Evolutionary conservation across 2,797 vertebrate species (phyloP).

Genomic region (Hippoglossus hippoglossus): DNA sequence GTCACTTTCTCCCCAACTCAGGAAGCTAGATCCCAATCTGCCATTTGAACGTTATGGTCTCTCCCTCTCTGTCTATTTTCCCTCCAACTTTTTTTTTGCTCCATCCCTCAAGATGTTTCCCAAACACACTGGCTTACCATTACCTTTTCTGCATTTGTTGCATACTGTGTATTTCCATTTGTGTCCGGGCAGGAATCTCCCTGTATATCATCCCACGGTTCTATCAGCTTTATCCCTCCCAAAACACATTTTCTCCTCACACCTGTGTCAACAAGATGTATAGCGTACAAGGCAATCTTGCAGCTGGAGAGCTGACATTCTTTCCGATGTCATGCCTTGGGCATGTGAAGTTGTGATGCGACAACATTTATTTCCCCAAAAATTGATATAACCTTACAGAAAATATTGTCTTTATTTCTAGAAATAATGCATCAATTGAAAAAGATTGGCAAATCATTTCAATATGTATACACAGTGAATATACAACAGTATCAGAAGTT

Average conservation of each 20-base stretch:
- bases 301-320: conserved; percentile 40
- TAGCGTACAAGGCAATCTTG: conserved; percentile 43
- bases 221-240: conserved; percentile 61
- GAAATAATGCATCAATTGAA: not conserved
- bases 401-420: not conserved
- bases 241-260: conserved; percentile 52
- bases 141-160: conserved; percentile 53
- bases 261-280: conserved; percentile 54
- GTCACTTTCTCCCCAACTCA: conserved; percentile 84
- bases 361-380: conserved; percentile 23
- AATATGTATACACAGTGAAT: not conserved
- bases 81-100: conserved; percentile 8
- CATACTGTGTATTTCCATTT: conserved; percentile 59
- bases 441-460: not conserved
- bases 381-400: conserved; percentile 17
- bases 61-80: conserved; percentile 72
- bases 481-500: not conserved
- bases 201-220: conserved; percentile 56
- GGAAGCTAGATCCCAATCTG: conserved; percentile 84
- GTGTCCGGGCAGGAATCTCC: conserved; percentile 49
- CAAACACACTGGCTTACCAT: conserved; percentile 41
- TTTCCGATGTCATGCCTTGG: conserved; percentile 20
- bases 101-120: conserved; percentile 55
- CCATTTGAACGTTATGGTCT: conserved; percentile 80
- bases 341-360: conserved; percentile 15